Conservation (phyloP, 2,113 vertebrate species). For the Amphiprion ocellaris region DNA sequence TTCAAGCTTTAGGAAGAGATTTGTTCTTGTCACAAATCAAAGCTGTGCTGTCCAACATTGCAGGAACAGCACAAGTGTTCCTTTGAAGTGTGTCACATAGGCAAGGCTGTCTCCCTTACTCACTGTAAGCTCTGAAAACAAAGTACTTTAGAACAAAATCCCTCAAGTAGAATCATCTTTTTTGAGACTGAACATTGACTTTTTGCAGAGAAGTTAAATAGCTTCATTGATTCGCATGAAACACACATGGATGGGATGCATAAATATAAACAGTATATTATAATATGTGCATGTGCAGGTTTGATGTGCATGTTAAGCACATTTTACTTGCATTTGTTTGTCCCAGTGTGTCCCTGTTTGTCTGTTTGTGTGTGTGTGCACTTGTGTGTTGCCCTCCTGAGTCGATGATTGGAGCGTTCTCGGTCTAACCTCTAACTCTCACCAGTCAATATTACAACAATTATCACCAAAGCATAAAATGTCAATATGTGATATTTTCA, state of each 20-base stretch:
- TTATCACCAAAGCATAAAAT: slow-evolving; percentile 59
- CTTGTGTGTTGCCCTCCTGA: not conserved
- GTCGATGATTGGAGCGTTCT: slow-evolving; percentile 22
- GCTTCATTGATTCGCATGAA: not conserved
- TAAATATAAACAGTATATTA: not conserved
- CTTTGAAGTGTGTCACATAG: slow-evolving; percentile 29
- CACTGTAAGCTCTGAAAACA: not conserved
- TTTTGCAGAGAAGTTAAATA: not conserved
- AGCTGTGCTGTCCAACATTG: slow-evolving; percentile 23
- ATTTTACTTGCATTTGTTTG: not conserved
- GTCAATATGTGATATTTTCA: slow-evolving; percentile 69
- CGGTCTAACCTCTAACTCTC: slow-evolving; percentile 32
- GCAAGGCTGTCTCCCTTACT: not conserved
- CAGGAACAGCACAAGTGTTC: slow-evolving; percentile 6
- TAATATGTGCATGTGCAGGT: not conserved
- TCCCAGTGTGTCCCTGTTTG: not conserved
- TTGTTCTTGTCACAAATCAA: slow-evolving; percentile 37
- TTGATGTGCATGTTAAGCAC: not conserved
- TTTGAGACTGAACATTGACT: not conserved
- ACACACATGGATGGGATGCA: not conserved
- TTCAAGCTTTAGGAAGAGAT: slow-evolving; percentile 14
- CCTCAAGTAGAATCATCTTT: not conserved
- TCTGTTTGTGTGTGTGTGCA: not conserved
- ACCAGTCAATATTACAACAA: slow-evolving; percentile 64
- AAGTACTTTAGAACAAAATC: not conserved